A percentile compares a stretch with the other conserved stretches of the same genome.
Conservation (phyloP, 2,797 vertebrate genomes). For the Lutjanus campechanus region DNA sequence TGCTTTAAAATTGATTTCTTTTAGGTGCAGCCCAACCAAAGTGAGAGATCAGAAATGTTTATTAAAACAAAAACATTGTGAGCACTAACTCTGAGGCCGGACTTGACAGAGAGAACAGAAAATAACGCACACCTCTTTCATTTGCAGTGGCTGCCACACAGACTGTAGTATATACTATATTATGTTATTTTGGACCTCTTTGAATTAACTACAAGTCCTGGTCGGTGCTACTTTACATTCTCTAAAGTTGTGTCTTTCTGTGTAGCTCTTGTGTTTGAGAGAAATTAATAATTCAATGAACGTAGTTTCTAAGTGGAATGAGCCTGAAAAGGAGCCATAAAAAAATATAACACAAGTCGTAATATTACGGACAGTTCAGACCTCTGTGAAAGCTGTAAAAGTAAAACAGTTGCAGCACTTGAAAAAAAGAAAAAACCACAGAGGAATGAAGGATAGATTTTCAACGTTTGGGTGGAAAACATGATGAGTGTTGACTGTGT, state of each 20-base stretch:
- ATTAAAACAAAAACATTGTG: neutral
- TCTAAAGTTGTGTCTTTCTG: conserved; percentile 1
- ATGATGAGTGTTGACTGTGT: conserved; percentile 52
- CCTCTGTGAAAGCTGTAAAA: conserved; percentile 22
- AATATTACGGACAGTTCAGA: neutral
- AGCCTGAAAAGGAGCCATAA: neutral
- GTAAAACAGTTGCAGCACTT: conserved; percentile 14
- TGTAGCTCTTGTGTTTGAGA: neutral
- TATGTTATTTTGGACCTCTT: neutral
- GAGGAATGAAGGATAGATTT: conserved; percentile 25
- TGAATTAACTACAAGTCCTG: neutral
- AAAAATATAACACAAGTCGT: neutral
- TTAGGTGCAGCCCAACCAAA: neutral
- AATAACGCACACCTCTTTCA: neutral
- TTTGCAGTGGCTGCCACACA: neutral
- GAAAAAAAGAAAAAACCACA: neutral
- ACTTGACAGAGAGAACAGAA: neutral
- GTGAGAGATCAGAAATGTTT: neutral
- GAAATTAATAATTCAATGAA: neutral
- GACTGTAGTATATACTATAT: neutral
- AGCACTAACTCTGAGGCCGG: no score
- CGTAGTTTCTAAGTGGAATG: neutral
- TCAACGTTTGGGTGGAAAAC: conserved; percentile 62
- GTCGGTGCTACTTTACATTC: neutral
- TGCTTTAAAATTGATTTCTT: no score